Evolutionary conservation across 2,113 vertebrate genomes (phyloP), one percentile per base, ranked within the genome.

Genomic region (Brachyistius frenatus): DNA sequence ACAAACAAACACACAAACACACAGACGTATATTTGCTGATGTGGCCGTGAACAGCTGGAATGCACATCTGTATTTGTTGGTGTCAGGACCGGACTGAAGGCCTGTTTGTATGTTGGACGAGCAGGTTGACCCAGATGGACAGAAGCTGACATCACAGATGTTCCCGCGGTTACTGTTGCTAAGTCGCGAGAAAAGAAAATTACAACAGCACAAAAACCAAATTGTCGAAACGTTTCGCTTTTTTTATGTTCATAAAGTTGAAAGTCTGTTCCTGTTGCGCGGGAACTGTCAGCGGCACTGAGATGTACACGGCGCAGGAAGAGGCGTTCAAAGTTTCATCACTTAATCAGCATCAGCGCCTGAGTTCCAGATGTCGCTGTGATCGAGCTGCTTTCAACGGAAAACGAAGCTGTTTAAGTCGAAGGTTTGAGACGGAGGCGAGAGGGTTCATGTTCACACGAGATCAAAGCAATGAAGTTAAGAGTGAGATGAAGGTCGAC

Each of bases 21-120:
- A 60, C 35, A 62, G 56, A 31, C 47, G 67, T 1, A 69, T 1
- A 37, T 5, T 60, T 33, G 50, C 62, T 46, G 52, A 7, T 23
- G 54, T 60, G 63, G 58, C 6, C 15, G 70, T 23, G 75, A 86
- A 81, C 73, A 73, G 70, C 14, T 83, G 81, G 78, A 89, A 82
- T 86, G 76, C 3, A 73, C 81, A 87, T 87, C 79, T 85, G 84
- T 75, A 82, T 84, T 71, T 77, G 78, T 54, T 84, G 75, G 33
- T 71, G 84, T 79, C 84, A 70, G 16, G 63, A 36, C 46, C 33
- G 61, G 80, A 80, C 53, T 66, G 66, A 39, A 60, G 66, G 54
- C 10, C 54, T 71, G 68, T 68, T 75, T 84, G 66, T 54, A 5
- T 75, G 73, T 30, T 5, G 6, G 23, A 10, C 30, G 80, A 37